Evolutionary conservation across 2,113 vertebrate species (phyloP).

Genomic region (Lepus timidus): DNA sequence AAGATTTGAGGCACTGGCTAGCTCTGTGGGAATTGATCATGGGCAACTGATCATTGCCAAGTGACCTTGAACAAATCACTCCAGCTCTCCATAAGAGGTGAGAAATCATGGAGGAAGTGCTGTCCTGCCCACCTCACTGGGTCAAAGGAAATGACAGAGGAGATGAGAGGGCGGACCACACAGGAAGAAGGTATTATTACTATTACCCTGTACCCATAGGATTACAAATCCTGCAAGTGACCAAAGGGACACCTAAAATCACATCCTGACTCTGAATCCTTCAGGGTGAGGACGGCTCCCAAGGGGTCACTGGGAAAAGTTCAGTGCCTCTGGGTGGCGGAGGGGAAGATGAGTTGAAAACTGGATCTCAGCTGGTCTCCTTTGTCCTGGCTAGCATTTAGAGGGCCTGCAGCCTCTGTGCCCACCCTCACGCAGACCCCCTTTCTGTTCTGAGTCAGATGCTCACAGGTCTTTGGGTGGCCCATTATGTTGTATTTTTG

Average conservation of each 20-base stretch:
- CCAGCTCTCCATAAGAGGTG: neutral
- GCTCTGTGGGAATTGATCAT: neutral
- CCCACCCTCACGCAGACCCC: neutral
- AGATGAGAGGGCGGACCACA: neutral
- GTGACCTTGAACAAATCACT: neutral
- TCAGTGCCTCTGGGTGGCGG: neutral
- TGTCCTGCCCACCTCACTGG: neutral
- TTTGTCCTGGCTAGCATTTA: neutral
- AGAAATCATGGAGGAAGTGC: neutral
- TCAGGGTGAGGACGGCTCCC: neutral
- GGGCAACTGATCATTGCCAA: too few species aligned
- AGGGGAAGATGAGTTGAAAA: neutral
- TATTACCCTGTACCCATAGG: neutral
- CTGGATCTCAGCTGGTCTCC: neutral
- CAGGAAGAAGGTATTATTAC: neutral
- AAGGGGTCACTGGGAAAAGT: neutral
- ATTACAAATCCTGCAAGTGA: conserved; percentile 6
- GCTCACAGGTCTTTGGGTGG: conserved; percentile 64
- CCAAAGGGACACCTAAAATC: conserved; percentile 24
- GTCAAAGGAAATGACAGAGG: neutral
- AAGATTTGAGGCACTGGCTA: conserved; percentile 1
- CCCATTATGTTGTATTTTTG: conserved; percentile 76
- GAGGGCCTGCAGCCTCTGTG: neutral
- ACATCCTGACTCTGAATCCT: conserved; percentile 8
- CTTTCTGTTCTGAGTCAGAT: conserved; percentile 43